Evolutionary conservation across 2,113 vertebrate species (phyloP).

Genomic region (Dermatemys mawii): DNA sequence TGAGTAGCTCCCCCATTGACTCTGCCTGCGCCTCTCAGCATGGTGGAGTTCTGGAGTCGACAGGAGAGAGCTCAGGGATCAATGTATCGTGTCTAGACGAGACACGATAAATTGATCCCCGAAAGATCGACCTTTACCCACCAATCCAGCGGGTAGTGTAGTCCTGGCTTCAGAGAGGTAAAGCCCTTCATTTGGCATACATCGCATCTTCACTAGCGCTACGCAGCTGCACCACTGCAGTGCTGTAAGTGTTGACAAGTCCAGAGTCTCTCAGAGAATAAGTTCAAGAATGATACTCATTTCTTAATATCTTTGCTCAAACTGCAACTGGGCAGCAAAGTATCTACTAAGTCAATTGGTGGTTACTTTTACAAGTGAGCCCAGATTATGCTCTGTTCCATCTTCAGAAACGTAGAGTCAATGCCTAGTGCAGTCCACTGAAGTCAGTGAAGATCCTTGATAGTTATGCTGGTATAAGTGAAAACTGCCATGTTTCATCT

Average conservation of each 20-base stretch:
- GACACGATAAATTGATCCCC: no score
- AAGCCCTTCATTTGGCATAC: neutral
- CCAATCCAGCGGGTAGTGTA: no score
- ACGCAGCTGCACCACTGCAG: neutral
- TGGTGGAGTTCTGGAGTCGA: no score
- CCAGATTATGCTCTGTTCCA: neutral
- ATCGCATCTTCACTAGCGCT: no score
- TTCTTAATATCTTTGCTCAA: neutral
- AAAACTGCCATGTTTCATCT: neutral
- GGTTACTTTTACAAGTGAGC: neutral
- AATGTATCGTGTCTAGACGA: no score
- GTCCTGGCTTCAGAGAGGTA: neutral
- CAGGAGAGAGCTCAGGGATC: no score
- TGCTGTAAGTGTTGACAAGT: neutral
- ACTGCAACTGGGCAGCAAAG: fast-evolving
- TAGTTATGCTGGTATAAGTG: neutral
- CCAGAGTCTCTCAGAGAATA: neutral
- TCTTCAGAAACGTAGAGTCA: neutral
- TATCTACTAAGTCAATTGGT: fast-evolving
- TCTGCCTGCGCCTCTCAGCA: no score
- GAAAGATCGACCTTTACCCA: no score
- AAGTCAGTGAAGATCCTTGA: neutral
- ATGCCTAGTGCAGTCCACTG: fast-evolving
- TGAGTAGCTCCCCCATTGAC: no score
- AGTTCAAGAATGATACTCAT: fast-evolving